Evolutionary conservation across 2,888 invertebrate species (phyloP), one percentile per base, ranked within the genome.

Genomic region (Camponotus fellah): DNA sequence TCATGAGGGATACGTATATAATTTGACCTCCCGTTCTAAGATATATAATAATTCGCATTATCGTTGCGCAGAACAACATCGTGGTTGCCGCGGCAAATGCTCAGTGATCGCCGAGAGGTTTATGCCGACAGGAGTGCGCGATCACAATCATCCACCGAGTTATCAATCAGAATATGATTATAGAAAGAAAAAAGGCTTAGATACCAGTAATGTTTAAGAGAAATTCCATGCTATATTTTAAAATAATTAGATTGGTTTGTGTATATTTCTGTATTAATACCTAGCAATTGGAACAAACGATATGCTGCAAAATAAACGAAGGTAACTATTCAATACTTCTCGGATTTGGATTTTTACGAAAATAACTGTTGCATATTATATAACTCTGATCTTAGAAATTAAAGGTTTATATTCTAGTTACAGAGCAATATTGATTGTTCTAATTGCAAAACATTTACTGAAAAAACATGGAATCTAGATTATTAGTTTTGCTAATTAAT

Each of bases 111-210:
- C 93, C 5, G 93, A 93, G 64, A 89, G 91, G 49, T 93, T 93
- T 64, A 93, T 93, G 93, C 93, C 93, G 2, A 93, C 93, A 5
- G 93, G 92, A 26, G 93, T 93, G n/a, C 88, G 88, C 46, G 91
- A 93, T 56, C 93, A 93, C 74, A 93, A 93, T 89, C 93, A 93
- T 88, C 88, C 90, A 14, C 93, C 93, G 40, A 92, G 92, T 60
- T 93, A 93, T 85, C 91, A 92, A 66, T 92, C 93, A 0, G 93
- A 93, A 68, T 87, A 91, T n/a, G 91, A 92, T 85, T 93, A 92
- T 40, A 87, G 89, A 49, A 92, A 92, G 79, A 93, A 93, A 56
- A 92, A 93, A 79, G 86, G 86, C 62, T 81, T 88, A 26, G 92
- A 93, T 32, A 68, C 85, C 32, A 91, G 72, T 8, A 79, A 32